Evolutionary conservation across 1,140 invertebrate species (phyloP).

Genomic region (Lepidurus arcticus): DNA sequence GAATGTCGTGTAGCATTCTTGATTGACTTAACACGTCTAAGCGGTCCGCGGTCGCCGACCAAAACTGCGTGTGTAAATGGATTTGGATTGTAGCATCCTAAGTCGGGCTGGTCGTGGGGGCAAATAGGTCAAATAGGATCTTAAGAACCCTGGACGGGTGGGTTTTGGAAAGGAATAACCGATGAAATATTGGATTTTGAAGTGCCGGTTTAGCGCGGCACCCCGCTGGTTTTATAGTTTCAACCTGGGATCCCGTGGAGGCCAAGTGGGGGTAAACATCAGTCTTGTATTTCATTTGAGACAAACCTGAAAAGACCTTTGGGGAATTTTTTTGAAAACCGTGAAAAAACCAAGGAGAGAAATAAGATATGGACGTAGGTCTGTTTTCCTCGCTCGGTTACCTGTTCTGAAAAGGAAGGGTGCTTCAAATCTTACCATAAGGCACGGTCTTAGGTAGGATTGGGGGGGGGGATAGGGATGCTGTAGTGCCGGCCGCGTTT

Average conservation of each 20-base stretch:
- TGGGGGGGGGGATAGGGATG: background rate
- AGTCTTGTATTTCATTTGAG: slow-evolving; percentile 4
- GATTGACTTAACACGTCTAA: slow-evolving; percentile 7
- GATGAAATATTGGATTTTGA: background rate
- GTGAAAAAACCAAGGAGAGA: background rate
- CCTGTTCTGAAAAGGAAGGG: background rate
- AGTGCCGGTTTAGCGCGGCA: background rate
- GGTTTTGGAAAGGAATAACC: background rate
- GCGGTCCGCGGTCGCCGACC: background rate
- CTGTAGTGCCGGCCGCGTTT: background rate
- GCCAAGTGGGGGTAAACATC: slow-evolving; percentile 10
- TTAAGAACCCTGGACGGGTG: background rate
- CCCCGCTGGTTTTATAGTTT: background rate
- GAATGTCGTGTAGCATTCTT: slow-evolving; percentile 5
- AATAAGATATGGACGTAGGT: background rate
- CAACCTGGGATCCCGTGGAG: slow-evolving; percentile 6
- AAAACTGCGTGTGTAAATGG: no score
- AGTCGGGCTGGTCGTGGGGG: background rate
- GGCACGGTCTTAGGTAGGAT: background rate
- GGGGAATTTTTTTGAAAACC: background rate
- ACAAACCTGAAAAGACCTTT: background rate
- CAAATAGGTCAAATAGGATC: slow-evolving; percentile 10
- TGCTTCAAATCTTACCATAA: background rate
- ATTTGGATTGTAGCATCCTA: background rate
- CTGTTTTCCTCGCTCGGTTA: background rate